phyloP scores from a whole-genome alignment of 2,797 vertebrate genomes.

The Leptodactylus fallax region DNA sequence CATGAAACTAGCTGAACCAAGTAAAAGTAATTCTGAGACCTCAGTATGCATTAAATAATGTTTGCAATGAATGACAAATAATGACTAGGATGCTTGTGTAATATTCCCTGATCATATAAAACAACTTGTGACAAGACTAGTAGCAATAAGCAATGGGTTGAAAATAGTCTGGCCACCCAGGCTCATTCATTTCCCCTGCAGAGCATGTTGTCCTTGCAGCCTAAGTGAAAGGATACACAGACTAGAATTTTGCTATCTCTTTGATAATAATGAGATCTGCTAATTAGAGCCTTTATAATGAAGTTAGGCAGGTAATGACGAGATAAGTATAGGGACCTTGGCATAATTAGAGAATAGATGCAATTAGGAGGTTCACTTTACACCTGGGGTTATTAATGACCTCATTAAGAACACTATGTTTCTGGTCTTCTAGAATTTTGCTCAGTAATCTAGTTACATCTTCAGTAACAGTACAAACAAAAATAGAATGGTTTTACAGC shows the following conservation, averaged over 20 bases:
- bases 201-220: slow-evolving; percentile 4
- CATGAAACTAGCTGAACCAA: not conserved
- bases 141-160: not conserved
- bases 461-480: not conserved
- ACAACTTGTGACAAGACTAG: not conserved
- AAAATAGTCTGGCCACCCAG: not conserved
- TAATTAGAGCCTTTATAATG: slow-evolving; percentile 46
- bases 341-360: slow-evolving; percentile 45
- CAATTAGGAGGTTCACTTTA: slow-evolving; percentile 24
- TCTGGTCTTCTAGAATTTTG: slow-evolving; percentile 7
- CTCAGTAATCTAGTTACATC: not conserved
- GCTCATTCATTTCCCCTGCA: not conserved
- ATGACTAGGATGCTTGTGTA: not conserved
- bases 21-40: not conserved
- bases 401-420: slow-evolving; percentile 35
- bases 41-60: not conserved
- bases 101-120: not conserved
- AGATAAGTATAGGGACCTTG: slow-evolving; percentile 33
- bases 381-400: slow-evolving; percentile 47
- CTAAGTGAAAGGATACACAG: not conserved
- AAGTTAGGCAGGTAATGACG: slow-evolving; percentile 27
- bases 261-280: slow-evolving; percentile 18
- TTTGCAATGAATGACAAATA: not conserved
- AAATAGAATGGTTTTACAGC: not conserved
- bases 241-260: not conserved